Conservation (phyloP, 2,888 invertebrate species). For the Saturnia japonica region DNA sequence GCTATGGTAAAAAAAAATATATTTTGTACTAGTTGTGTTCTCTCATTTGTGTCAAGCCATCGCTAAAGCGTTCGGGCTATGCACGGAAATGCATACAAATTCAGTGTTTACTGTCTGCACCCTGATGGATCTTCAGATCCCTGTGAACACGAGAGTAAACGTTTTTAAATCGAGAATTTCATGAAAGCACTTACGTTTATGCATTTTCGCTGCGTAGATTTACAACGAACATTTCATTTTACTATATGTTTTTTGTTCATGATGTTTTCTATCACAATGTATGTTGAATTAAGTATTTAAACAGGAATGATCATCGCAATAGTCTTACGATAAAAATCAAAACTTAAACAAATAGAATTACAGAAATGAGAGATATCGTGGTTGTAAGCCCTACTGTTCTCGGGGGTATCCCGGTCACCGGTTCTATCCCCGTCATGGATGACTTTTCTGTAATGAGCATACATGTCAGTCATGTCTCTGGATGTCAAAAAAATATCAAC, state of each 20-base stretch:
- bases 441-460: no score
- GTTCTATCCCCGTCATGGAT: no score
- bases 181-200: neutral
- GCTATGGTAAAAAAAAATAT: no score
- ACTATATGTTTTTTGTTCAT: neutral
- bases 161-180: constrained; percentile 9
- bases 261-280: neutral
- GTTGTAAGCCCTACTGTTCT: no score
- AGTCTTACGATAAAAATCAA: no score
- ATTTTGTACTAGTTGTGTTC: neutral
- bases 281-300: no score
- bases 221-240: neutral
- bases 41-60: neutral
- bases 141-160: neutral
- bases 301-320: no score
- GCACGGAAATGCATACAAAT: constrained; percentile 44
- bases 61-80: neutral
- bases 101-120: constrained; percentile 52
- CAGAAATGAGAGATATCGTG: no score
- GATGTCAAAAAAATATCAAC: no score
- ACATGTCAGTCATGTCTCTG: no score
- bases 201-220: neutral
- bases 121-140: constrained; percentile 39
- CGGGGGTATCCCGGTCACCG: no score
- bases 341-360: no score